Evolutionary conservation across 1,140 invertebrate genomes (phyloP), one percentile per base, ranked within the genome.

Genomic region (Olivierus martensii): DNA sequence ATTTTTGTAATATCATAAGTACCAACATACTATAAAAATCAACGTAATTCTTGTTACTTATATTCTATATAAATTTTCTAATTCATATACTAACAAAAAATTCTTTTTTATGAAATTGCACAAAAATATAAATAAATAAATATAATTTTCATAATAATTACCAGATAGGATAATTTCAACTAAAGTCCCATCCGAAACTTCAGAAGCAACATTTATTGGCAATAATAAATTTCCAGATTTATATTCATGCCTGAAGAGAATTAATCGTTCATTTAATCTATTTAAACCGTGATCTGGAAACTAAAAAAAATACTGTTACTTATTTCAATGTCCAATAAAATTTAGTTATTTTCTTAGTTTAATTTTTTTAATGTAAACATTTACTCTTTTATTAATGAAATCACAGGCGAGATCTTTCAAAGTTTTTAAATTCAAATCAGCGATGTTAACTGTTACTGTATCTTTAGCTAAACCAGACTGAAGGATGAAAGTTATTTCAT

Each of bases 191-290:
- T 95, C 89, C 14, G 79, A 78, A 59, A 97, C 79, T 65, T 95
- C 90, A n/a, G 83, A 77, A 42, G 81, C 81, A 22, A 53, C 49
- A 38, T 54, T 60, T 63, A 96, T 82, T 49, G 91, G 80, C 68
- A 91, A 84, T 54, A 98, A 75, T 61, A 98, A 82, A 74, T 96
- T 95, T 34, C 81, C 77, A 35, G 84, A 89, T 66, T 77, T 83
- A 70, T 92, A 91, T 71, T 98, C 92, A 73, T 99, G 94, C 22
- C 87, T 81, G 71, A 97, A 98, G 37, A 99, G 76, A 57, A 92
- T 71, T 59, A 93, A 71, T 60, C 88, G 77, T 63, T 96, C 91
- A 57, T 79, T 79, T 38, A 95, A 72, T 60, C 83, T 79, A 67
- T 81, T 91, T 53, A 95, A 77, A 1, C 89, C 87, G 73, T 95